Evolutionary conservation across 2,797 vertebrate genomes (phyloP), one percentile per base, ranked within the genome.

Genomic region (Calcarius lapponicus): DNA sequence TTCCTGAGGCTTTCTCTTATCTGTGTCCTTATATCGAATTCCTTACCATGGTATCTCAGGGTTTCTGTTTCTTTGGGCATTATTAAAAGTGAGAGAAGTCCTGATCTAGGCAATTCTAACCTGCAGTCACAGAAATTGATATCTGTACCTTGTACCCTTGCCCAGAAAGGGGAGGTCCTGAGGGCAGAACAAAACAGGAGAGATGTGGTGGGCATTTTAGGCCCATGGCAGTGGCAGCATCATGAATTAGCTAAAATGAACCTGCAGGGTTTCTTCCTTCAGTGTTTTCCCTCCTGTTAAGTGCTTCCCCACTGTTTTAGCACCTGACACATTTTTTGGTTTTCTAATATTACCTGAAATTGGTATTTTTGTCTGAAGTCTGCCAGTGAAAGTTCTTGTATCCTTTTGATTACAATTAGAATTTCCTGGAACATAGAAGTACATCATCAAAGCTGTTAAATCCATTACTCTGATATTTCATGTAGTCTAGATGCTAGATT

Each of bases 71-170:
- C 88, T 67, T 45, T 76, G 71, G 74, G 83, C 64, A 66, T 87
- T 93, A 85, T 90, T 93, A 82, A 93, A 93, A 93, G 53, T 28
- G 16, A 92, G 47, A 71, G n/a, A 80, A 93, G 8, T 47, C n/a
- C 31, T 57, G 61, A 95, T 80, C 42, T 74, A 74, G 61, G 38
- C 65, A 71, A 73, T 65, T 69, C 18, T 62, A 45, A 67, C 31
- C 36, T 78, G 62, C 15, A 74, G 69, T 34, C 65, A 75, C 42
- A 66, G 57, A 76, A 90, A 78, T 13, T 43, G 26, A 17, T 81
- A 74, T 32, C 45, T 70, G 28, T 17, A 47, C 42, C 32, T 22
- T 43, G n/a, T 36, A 32, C 40, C 45, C 47, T 75, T 91, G 36
- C n/a, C 65, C 54, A 42, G 62, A 93, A 92, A 91, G 13, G 38